Base-by-base conservation (phyloP, 2,113 vertebrate species). In the Rhodinocichla rosea region DNA sequence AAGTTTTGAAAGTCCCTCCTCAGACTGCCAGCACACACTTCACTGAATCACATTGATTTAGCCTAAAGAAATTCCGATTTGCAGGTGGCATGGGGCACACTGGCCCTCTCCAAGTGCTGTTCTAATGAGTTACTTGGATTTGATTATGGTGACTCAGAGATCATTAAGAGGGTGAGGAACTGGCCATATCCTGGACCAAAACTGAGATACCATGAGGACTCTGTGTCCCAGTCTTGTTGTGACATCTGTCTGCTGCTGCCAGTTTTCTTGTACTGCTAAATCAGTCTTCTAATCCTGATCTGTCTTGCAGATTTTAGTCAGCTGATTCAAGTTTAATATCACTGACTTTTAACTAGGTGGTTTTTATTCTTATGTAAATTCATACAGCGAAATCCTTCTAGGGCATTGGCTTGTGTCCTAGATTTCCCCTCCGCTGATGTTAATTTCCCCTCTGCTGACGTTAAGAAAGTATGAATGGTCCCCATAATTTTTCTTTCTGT, bases 161-260 rank as follows among this genome's bases (percentile, higher is more conserved):
- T 77, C 33, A 37, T 83, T 52, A 73, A 9, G 50, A 76, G 33
- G 13, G 35, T 83, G 60, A 91, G 35, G 33, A 92, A 27, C 53
- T 64, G 49, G 37, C 24, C 37, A 13, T 24, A 49, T 30, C 28
- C 37, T 85, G 42, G n/a, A 42, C 50, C 6, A 6, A 68, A 92
- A 16, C 5, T 21, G 3, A 56, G 30, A 15, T 33, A 5, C 17
- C 9, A 0, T 5, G 15, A 52, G 42, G 40, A 60, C 49, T 44
- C 49, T 39, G 20, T 59, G 65, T 87, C 33, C 30, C 35, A 55
- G 59, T 14, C 33, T 53, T 65, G 26, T 20, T 0, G 5, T 87
- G 52, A 64, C 0, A 0, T 75, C 32, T 69, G 13, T 26, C 39
- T 76, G 44, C 49, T 73, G 76, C 59, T 0, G 0, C 44, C 67